A percentile compares a stretch with the other conserved stretches of the same genome.
phyloP scores from a whole-genome alignment of 1,140 invertebrate genomes.

The Bombus turneri region DNA sequence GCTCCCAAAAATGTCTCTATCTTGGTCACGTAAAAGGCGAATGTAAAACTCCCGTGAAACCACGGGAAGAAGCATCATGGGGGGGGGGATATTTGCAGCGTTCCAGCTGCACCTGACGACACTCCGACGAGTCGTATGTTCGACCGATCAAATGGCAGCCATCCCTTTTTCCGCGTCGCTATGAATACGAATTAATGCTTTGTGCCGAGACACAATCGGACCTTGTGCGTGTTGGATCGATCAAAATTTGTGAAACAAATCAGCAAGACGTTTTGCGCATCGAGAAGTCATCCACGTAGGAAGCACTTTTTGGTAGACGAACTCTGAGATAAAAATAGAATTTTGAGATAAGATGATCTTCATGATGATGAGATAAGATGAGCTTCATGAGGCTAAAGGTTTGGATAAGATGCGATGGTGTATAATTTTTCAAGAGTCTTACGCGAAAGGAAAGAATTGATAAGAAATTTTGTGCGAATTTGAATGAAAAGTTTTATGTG shows the following conservation, averaged over 20 bases:
- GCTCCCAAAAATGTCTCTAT: slow-evolving; percentile 7
- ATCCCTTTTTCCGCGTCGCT: neutral
- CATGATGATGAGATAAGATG: no score
- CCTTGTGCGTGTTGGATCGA: fast-evolving
- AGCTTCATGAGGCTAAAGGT: no score
- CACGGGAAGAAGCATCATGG: neutral
- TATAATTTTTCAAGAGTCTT: neutral
- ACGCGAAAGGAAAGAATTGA: neutral
- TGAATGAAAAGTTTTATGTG: neutral
- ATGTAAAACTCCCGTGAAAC: slow-evolving; percentile 7
- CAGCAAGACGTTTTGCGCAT: no score
- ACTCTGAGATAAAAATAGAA: no score
- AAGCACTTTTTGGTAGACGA: no score
- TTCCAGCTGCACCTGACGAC: slow-evolving; percentile 11
- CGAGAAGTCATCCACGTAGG: no score
- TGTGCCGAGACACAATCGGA: neutral
- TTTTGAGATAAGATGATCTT: no score
- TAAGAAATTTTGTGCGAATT: neutral
- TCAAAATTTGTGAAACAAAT: no score
- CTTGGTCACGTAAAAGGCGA: slow-evolving; percentile 15
- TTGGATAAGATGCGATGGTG: no score
- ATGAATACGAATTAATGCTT: slow-evolving; percentile 29
- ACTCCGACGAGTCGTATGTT: slow-evolving; percentile 12
- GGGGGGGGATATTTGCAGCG: neutral
- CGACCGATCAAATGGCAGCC: neutral